Percentiles rank a stretch among this genome's conserved stretches.
Evolutionary conservation across 2,888 invertebrate species (phyloP).

Genomic region (Lepidocyrtinus sp.): DNA sequence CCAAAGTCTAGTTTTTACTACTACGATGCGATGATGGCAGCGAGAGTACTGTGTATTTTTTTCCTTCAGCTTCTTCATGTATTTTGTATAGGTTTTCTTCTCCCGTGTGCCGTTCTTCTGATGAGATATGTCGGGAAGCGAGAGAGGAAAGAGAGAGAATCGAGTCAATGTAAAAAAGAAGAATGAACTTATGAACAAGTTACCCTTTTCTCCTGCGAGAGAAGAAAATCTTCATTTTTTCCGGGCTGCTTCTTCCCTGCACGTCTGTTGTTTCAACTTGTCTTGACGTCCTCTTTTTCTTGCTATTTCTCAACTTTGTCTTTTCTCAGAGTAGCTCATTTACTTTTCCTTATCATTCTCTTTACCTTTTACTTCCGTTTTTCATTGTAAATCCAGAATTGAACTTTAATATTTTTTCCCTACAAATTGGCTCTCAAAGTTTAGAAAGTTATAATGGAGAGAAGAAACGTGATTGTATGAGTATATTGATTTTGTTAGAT

Average conservation of each 20-base stretch:
- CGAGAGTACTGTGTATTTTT: constrained; percentile 1
- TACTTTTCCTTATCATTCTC: neutral
- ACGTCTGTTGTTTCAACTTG: neutral
- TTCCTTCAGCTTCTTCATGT: constrained; percentile 23
- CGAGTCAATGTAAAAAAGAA: constrained; percentile 21
- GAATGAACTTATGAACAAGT: constrained; percentile 44
- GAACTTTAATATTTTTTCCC: neutral
- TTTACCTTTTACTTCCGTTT: constrained; percentile 8
- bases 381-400: neutral
- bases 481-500: too few relatives aligned
- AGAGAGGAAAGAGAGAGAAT: constrained; percentile 21
- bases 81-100: constrained; percentile 32
- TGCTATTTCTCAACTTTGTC: constrained; percentile 2
- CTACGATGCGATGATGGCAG: constrained; percentile 12
- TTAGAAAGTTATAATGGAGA: too few relatives aligned
- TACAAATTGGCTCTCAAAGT: too few relatives aligned
- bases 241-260: neutral
- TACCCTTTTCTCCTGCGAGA: constrained; percentile 37
- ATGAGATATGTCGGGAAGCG: constrained; percentile 49
- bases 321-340: constrained; percentile 14
- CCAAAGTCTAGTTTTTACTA: constrained; percentile 6
- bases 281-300: constrained; percentile 43
- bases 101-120: constrained; percentile 1
- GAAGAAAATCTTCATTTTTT: constrained; percentile 32
- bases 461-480: too few relatives aligned